Base-by-base conservation (phyloP, 53 echinoderm and acorn worm genomes). In the Temnopleurus reevesii region DNA sequence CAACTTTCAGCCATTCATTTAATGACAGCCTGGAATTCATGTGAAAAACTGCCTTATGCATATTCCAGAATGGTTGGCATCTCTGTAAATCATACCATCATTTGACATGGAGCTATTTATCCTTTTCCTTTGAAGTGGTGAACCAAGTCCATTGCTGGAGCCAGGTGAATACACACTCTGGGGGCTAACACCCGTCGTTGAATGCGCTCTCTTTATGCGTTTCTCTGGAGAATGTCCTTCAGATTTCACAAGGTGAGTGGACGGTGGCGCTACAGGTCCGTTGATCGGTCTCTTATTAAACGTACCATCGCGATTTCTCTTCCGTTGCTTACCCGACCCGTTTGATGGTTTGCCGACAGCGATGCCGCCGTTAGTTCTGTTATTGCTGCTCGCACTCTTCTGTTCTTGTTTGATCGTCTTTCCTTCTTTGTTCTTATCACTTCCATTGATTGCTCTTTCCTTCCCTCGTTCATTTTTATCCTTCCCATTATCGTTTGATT, bases 181-280 rank as follows among this genome's bases (percentile, higher is more conserved):
- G 57, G 60, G 26, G 12, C 26, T 23, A 1, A 60, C 85, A 38
- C 59, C 85, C 3, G 85, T 85, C 1, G 60, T 31, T 2, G 85
- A 85, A 23, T 85, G 85, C 12, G 88, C 88, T 35, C 88, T 49
- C 54, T 34, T 87, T 36, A 87, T 46, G 27, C 88, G 88, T 31
- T 87, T 87, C 88, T 87, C 88, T 31, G 88, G 66, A 18, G 88
- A 64, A 21, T 64, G n/a, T 29, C 88, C 88, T 27, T 66, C 88
- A 21, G 26, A 4, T 53, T 47, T 87, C 0, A 29, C 21, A 46
- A 0, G 49, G 33, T 51, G n/a, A 19, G 65, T 28, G 35, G 53
- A 13, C 5, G 71, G 34, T 18, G 53, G 43, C 26, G 46, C 43
- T 15, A 60, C 58, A 18, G 88, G 88, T 49, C 88, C 88, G 34